Conservation (phyloP, 2,888 invertebrate species). For the Andrena fulva region DNA sequence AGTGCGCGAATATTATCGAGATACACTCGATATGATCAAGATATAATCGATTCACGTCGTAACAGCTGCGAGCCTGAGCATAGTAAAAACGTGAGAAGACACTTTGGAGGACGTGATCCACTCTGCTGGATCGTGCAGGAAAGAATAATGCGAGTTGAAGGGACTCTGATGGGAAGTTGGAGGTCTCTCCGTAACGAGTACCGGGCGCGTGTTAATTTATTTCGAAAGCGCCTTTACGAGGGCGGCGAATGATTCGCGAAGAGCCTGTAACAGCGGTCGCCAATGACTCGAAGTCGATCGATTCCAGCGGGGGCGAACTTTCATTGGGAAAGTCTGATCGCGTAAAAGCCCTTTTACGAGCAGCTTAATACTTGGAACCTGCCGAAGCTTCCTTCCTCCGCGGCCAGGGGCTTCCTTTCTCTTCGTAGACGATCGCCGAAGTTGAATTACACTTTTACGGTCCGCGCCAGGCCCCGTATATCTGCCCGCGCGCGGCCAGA, state of each 20-base stretch:
- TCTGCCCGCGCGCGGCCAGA: conserved; percentile 8
- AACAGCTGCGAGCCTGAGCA: not conserved
- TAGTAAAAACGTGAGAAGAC: not conserved
- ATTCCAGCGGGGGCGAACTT: conserved; percentile 54
- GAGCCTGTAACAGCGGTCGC: conserved; percentile 5
- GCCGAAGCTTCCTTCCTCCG: conserved; percentile 16
- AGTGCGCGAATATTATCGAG: not conserved
- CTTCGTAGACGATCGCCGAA: conserved; percentile 28
- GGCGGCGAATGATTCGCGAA: conserved; percentile 34
- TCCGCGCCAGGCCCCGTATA: conserved; percentile 31
- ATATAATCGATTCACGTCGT: too few relatives aligned
- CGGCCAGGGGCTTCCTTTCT: conserved; percentile 29
- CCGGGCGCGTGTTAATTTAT: conserved; percentile 27
- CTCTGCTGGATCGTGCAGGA: not conserved
- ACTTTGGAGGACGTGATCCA: not conserved
- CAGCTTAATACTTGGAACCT: conserved; percentile 59
- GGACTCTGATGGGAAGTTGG: not conserved
- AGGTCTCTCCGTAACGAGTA: not conserved
- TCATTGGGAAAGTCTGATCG: conserved; percentile 65
- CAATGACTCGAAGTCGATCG: conserved; percentile 48
- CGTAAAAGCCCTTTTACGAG: conserved; percentile 67
- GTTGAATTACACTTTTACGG: conserved; percentile 47
- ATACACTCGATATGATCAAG: too few relatives aligned
- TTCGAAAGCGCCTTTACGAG: conserved; percentile 28
- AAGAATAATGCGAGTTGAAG: conserved; percentile 1